A percentile compares a stretch with the other conserved stretches of the same genome.
phyloP scores from a whole-genome alignment of 2,113 vertebrate genomes.

The Calyptomena viridis region DNA sequence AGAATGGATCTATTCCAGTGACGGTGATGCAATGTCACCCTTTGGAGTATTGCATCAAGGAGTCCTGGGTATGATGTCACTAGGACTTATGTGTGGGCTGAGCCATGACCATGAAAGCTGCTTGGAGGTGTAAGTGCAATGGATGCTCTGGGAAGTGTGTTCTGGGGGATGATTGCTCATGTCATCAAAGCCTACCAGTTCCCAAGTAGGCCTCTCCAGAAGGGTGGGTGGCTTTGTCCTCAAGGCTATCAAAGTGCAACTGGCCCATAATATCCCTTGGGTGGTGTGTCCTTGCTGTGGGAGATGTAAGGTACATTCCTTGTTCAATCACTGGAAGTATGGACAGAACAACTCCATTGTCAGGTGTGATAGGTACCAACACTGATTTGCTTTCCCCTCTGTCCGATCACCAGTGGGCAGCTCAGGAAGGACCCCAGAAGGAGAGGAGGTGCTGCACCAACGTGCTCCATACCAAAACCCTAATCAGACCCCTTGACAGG shows the following conservation, averaged over 20 bases:
- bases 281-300: neutral
- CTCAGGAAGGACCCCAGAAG: neutral
- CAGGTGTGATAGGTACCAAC: neutral
- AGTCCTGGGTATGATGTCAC: neutral
- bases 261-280: neutral
- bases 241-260: neutral
- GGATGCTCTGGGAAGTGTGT: neutral
- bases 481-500: neutral
- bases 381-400: neutral
- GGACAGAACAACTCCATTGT: neutral
- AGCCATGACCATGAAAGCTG: neutral
- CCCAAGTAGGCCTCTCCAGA: neutral
- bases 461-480: accelerated
- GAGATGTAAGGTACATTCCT: neutral
- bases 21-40: neutral
- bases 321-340: neutral
- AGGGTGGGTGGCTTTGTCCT: neutral
- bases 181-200: neutral
- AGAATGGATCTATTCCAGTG: neutral
- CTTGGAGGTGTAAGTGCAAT: neutral
- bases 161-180: neutral
- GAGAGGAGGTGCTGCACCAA: neutral
- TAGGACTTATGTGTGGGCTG: neutral
- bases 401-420: neutral
- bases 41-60: neutral